Evolutionary conservation across 1,140 invertebrate genomes (phyloP).

Genomic region (Pseudomyrmex pallidus): DNA sequence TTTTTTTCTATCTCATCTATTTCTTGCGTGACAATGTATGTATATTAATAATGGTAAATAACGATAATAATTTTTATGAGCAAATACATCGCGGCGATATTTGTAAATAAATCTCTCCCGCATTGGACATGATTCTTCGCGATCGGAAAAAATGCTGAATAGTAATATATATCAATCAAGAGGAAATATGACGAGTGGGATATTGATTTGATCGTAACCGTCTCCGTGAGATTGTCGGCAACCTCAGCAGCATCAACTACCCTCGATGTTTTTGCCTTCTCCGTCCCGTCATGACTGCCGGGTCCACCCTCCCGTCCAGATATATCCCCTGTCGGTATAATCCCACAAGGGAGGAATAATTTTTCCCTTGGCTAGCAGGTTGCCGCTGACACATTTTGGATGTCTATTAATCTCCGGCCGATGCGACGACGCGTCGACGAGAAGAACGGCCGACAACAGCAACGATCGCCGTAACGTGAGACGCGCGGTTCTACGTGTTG

Average conservation of each 20-base stretch:
- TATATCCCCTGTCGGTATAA: conserved; percentile 16
- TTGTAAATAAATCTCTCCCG: conserved; percentile 11
- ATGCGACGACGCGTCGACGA: conserved; percentile 14
- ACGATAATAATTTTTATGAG: neutral
- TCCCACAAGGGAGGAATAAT: conserved; percentile 54
- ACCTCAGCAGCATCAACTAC: conserved; percentile 8
- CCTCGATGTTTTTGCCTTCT: conserved; percentile 37
- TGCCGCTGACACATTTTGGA: conserved; percentile 54
- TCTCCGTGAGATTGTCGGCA: conserved; percentile 17
- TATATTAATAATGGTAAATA: neutral
- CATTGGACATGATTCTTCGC: neutral
- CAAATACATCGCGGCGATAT: neutral
- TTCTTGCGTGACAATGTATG: neutral
- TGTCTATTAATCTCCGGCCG: conserved; percentile 64
- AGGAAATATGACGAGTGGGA: conserved; percentile 31
- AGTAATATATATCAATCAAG: conserved; percentile 12
- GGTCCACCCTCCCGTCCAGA: conserved; percentile 16
- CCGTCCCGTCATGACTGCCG: neutral
- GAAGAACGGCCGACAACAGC: conserved; percentile 23
- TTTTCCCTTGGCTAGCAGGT: conserved; percentile 18
- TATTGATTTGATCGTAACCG: conserved; percentile 39
- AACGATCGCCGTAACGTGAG: conserved; percentile 48
- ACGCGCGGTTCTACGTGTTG: conserved; percentile 37
- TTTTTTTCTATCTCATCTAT: no score
- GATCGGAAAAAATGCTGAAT: neutral